Evolutionary conservation across 2,113 vertebrate genomes (phyloP), one percentile per base, ranked within the genome.

Genomic region (Bubalus kerabau): DNA sequence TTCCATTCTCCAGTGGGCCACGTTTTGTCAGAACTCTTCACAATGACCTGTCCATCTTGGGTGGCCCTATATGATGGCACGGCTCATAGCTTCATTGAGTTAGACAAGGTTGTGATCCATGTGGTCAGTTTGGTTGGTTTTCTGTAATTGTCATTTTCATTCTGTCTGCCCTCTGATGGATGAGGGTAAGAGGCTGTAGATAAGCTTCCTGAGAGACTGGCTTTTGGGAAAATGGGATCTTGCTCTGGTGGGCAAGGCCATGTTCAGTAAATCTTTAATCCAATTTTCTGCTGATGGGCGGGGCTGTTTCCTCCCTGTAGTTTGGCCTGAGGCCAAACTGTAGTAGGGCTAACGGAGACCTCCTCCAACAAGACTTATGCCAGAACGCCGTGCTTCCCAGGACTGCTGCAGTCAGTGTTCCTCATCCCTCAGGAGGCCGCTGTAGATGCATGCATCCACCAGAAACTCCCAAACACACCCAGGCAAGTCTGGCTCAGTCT

Each of bases 401-500:
- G 32, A 67, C 62, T 67, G 16, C 32, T 19, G 62, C 62, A 67
- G 62, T 64, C 62, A n/a, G 62, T n/a, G 62, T n/a, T 32, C 62
- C 62, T 67, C 62, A n/a, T 32, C 32, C 16, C 7, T 0, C 32
- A 67, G 62, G 32, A 67, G 32, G 32, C 62, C 0, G 16, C 62
- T n/a, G 16, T 67, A n/a, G 62, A n/a, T 2, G n/a, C 62, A 2
- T n/a, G 62, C 62, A 67, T 67, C 16, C 0, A 2, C 32, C 62
- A n/a, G 7, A 67, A 32, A 67, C 62, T 67, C 62, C 32, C 2
- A 3, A n/a, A 67, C 62, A 67, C 32, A 67, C 32, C 32, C 32
- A 67, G 62, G 32, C 32, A n/a, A 67, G 32, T n/a, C 62, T 67
- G 62, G 62, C 62, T 67, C 62, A 67, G 32, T 67, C 32, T 67